Percentiles rank a stretch among this genome's conserved stretches.
Evolutionary conservation across 2,888 invertebrate genomes (phyloP).

Genomic region (Meteorus cinctellus): DNA sequence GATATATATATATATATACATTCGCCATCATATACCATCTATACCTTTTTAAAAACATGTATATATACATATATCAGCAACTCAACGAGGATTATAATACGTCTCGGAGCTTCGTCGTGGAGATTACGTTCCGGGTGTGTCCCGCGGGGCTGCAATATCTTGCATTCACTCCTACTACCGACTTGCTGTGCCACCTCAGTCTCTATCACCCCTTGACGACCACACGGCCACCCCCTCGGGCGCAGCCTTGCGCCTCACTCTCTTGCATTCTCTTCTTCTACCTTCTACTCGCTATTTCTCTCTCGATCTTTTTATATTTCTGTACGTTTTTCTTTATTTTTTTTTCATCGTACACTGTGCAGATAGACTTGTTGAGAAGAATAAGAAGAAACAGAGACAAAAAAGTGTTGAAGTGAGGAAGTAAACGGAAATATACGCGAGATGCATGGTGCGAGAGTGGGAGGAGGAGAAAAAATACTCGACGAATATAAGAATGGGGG

Average conservation of each 20-base stretch:
- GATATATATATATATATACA: conserved; percentile 34
- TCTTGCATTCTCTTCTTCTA: background rate
- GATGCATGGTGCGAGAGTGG: conserved; percentile 6
- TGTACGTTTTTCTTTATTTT: background rate
- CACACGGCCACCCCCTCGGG: conserved; percentile 31
- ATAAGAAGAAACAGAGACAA: conserved; percentile 16
- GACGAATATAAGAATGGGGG: conserved; percentile 17
- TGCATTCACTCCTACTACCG: conserved; percentile 68
- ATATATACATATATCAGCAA: conserved; percentile 18
- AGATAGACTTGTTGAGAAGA: background rate
- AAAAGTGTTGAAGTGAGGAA: conserved; percentile 24
- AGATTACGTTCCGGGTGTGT: conserved; percentile 71
- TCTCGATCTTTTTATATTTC: background rate
- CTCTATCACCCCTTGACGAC: conserved; percentile 27
- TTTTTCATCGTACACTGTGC: background rate
- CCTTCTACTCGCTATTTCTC: background rate
- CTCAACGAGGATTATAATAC: conserved; percentile 67
- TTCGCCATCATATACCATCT: conserved; percentile 1
- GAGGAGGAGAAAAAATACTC: conserved; percentile 27
- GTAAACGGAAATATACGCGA: background rate
- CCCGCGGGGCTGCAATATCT: conserved; percentile 74
- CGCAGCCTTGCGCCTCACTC: conserved; percentile 39
- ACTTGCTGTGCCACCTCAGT: conserved; percentile 26
- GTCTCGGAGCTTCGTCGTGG: conserved; percentile 69
- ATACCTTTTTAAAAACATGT: background rate